Base-by-base conservation (phyloP, 2,888 invertebrate genomes). In the Magallana nippona region DNA sequence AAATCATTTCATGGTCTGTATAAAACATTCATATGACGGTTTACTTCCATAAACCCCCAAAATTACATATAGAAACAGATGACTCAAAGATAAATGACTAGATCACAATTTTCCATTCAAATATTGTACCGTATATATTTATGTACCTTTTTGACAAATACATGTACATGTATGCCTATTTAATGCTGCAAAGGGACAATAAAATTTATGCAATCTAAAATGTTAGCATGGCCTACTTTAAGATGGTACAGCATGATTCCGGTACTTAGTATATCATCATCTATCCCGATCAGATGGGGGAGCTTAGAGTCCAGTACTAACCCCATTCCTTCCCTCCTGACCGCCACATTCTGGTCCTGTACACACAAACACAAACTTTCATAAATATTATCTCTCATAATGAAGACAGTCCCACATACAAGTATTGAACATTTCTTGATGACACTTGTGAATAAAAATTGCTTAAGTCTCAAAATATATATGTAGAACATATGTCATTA, bases 281-380 rank as follows among this genome's bases (percentile, higher is more conserved):
- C 98, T 86, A 98, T 98, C 58, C 97, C 97, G 83, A 98, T 97
- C 11, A 98, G 95, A 95, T 98, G 98, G 0, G 98, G 98, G 95
- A 97, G 96, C 91, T 97, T 97, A 0, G 98, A 98, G 86, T 93
- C 92, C 55, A 93, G 85, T 1, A 92, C 89, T 10, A 92, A 90
- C 0, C 98, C 98, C 0, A 97, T 96, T 0, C 93, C 93, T 84
- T 97, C 97, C 94, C 98, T 98, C 71, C 98, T 95, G 84, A 98
- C 95, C 0, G 97, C 98, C 55, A 98, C 94, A 5, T 97, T 97
- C 94, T 98, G 97, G 92, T 98, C 98, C 93, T 97, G 96, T 58
- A 97, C 77, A 86, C 81, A 78, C 11, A 55, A n/a, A 19, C 2
- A 19, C 19, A 78, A 11, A 19, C 19, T 11, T 19, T 81, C 44